Evolutionary conservation across 2,888 invertebrate species (phyloP), one percentile per base, ranked within the genome.

Genomic region (Incurvaria masculella): DNA sequence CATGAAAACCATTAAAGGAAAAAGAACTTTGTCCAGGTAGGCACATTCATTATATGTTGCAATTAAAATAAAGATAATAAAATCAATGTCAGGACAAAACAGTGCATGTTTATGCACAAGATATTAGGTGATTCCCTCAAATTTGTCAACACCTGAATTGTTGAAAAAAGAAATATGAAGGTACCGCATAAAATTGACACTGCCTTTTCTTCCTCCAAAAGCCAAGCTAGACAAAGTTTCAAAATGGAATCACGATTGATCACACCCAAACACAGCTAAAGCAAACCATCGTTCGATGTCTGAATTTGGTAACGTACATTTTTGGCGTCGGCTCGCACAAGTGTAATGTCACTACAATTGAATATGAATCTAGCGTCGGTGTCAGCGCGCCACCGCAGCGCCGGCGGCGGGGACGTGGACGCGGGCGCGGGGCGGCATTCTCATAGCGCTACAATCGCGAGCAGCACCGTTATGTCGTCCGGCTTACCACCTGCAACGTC

Each of bases 381-480:
- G 8, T 3, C 11, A 3, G 11, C 8, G 33, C 23, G 10, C 23
- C 23, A 10, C 23, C 10, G 23, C 23, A 23, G 23, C 10, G 4
- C 5, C 4, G 33, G 8, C 14, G 14, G 33, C 33, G 33, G n/a
- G n/a, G n/a, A n/a, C n/a, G n/a, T n/a, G n/a, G n/a, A n/a, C 33
- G 11, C 14, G 14, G 33, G 33, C 3, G 45, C 41, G 38, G n/a
- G 21, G 23, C 51, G 65, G 72, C 69, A 72, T 67, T 62, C 69
- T 83, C 80, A 84, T 81, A 88, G 85, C 66, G 91, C 89, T 78
- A 97, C 94, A 59, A 94, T 92, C 59, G 97, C 95, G 60, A 97
- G 84, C 64, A 98, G 86, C 69, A 97, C 94, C 65, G 97, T 97
- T 74, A 98, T 97, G 81, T 98, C 98, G 72, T 98, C 98, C 52